These are phyloP conservation scores for Theretra japonica DNA, from an alignment of 2,888 invertebrate genomes.

Conservation along the genomic window DNA sequence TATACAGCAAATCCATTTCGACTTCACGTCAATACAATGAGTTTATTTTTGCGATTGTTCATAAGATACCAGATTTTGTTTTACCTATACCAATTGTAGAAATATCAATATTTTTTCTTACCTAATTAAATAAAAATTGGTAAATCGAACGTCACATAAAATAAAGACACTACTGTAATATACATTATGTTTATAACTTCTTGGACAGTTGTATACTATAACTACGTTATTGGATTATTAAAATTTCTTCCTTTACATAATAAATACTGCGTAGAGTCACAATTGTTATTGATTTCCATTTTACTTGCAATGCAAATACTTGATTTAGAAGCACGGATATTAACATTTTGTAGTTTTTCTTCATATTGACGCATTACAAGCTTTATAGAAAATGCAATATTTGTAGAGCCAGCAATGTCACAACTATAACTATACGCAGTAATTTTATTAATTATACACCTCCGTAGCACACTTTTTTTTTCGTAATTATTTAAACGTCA, in stretches of 20 bases:
- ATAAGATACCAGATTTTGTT: no score
- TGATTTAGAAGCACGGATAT: neutral
- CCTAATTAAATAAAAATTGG: neutral
- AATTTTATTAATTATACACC: neutral
- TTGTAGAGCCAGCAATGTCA: no score
- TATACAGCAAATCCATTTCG: no score
- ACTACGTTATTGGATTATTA: slow-evolving; percentile 16
- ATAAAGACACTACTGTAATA: neutral
- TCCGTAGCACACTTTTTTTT: neutral
- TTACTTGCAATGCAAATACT: neutral
- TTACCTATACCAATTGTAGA: no score
- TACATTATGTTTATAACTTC: neutral
- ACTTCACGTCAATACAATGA: no score
- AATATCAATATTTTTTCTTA: no score
- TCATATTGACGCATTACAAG: no score
- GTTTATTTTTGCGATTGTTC: no score
- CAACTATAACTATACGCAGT: neutral
- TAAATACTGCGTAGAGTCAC: neutral
- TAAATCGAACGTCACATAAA: neutral
- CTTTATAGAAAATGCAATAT: no score
- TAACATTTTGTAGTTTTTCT: neutral
- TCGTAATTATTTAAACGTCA: neutral
- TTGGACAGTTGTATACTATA: slow-evolving; percentile 22
- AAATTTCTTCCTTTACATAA: neutral
- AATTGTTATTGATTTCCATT: neutral